Evolutionary conservation across 2,113 vertebrate species (phyloP), one percentile per base, ranked within the genome.

Genomic region (Upupa epops): DNA sequence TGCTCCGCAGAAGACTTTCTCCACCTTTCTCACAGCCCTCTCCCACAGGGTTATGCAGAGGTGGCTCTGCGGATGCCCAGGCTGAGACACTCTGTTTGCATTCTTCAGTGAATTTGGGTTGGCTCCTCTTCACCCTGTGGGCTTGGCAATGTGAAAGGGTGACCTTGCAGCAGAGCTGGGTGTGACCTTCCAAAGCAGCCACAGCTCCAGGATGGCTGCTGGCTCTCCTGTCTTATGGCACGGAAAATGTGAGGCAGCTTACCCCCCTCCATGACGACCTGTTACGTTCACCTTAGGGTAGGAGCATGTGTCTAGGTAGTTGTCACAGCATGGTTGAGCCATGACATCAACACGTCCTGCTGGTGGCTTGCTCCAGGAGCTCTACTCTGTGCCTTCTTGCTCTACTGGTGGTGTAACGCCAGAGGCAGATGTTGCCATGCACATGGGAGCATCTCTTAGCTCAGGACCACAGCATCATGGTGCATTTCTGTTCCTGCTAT

Each of bases 161-260:
- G 91, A 93, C 91, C 94, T 87, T 71, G 89, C 89, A 84, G 78
- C 77, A 95, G 88, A 82, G 83, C 82, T 82, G 94, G 91, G 94
- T 82, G 95, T 94, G 94, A 95, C 94, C 78, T 91, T 91, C 76
- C 72, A 49, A 89, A 90, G 79, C 63, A 82, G 66, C 84, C 92
- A 49, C 54, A 72, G 66, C 49, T 90, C 91, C 91, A 93, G 89
- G 4, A 1, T 21, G 81, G 68, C 58, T 60, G 70, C 40, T 0
- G 3, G 11, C 9, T 68, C 51, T 93, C 74, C 19, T 36, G 56
- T 82, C 74, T 86, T 75, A 58, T 26, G 72, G 58, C 58, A 69
- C 82, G 94, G 95, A 95, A 96, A 95, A 96, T 75, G 10, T 93
- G 91, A 90, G 78, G 36, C 55, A 82, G 70, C 40, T 92, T 79